Percentiles rank a stretch among this genome's conserved stretches.
These are phyloP conservation scores for Watsonalla binaria DNA, from an alignment of 2,888 invertebrate species.

Conservation along the genomic window DNA sequence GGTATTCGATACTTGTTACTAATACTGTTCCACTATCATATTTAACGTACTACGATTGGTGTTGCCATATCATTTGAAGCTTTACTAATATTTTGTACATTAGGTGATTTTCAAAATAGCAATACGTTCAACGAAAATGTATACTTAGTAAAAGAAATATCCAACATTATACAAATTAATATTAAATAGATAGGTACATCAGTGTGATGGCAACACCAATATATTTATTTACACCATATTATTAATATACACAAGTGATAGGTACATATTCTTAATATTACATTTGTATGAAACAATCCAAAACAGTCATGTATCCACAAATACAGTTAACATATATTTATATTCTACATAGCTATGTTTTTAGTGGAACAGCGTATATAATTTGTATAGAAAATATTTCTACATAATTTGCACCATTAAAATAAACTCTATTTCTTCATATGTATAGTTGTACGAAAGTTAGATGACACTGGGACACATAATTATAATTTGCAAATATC, in stretches of 20 bases:
- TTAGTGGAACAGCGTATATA: slow-evolving; percentile 30
- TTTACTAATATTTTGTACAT: not conserved
- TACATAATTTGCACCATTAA: slow-evolving; percentile 20
- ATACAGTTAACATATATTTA: slow-evolving; percentile 14
- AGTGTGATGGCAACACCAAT: slow-evolving; percentile 1
- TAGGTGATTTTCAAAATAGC: not conserved
- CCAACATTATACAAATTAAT: not conserved
- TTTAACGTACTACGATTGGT: slow-evolving; percentile 24
- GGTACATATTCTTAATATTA: slow-evolving; percentile 17
- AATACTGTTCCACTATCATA: slow-evolving; percentile 48
- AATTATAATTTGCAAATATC: not conserved
- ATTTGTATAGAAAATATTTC: slow-evolving; percentile 24
- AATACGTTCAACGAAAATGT: not conserved
- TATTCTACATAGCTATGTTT: slow-evolving; percentile 10
- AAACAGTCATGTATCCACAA: slow-evolving; percentile 15
- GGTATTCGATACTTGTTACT: slow-evolving; percentile 40
- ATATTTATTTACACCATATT: slow-evolving; percentile 9
- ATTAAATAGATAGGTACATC: not conserved
- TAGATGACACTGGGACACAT: not conserved
- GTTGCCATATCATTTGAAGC: not conserved
- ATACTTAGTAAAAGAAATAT: not conserved
- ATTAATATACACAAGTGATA: slow-evolving; percentile 21
- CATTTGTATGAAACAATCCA: slow-evolving; percentile 11
- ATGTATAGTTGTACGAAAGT: slow-evolving; percentile 15
- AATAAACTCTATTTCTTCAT: slow-evolving; percentile 21